Base-by-base conservation (phyloP, 2,888 invertebrate species). In the Acronicta aceris region DNA sequence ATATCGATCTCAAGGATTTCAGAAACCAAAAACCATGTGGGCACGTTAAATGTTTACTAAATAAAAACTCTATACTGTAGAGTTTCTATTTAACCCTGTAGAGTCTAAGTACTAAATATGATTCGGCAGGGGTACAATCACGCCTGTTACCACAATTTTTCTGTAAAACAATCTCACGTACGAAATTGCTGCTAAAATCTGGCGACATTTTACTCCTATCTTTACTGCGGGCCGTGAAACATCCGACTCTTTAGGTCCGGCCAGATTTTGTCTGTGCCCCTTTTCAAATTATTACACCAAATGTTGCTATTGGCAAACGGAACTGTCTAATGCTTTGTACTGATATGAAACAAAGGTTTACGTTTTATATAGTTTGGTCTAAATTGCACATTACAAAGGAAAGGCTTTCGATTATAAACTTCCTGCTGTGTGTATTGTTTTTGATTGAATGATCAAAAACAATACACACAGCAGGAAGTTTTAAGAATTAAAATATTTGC, bases 151-250 rank as follows among this genome's bases (percentile, higher is more conserved):
- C 4, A 2, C 0, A 4, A n/a, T 38, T 5, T n/a, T n/a, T 38
- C n/a, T 38, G 38, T 0, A 38, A 38, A 38, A 60, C 42, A 61
- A 59, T 57, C 38, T 33, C 50, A 38, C 71, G 75, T 76, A 78
- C 68, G 60, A 61, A 58, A 67, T 71, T 49, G 57, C 54, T 50
- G 51, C 56, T 50, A 49, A 74, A 76, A 78, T 78, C 71, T 75
- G 77, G 68, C 54, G 59, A 55, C 63, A 68, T 74, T 77, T 65
- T 65, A 76, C 65, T 77, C 81, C 82, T 86, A 86, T 86, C 87
- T 85, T 83, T 79, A 82, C 78, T 74, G 69, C 74, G 75, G 69
- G 61, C 78, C 72, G 74, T 71, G 70, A 69, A 77, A 74, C 81
- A 80, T 85, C 87, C 86, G 85, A 78, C 70, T 74, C 73, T 79